phyloP scores from a whole-genome alignment of 2,113 vertebrate species.

The Callaeas wilsoni region DNA sequence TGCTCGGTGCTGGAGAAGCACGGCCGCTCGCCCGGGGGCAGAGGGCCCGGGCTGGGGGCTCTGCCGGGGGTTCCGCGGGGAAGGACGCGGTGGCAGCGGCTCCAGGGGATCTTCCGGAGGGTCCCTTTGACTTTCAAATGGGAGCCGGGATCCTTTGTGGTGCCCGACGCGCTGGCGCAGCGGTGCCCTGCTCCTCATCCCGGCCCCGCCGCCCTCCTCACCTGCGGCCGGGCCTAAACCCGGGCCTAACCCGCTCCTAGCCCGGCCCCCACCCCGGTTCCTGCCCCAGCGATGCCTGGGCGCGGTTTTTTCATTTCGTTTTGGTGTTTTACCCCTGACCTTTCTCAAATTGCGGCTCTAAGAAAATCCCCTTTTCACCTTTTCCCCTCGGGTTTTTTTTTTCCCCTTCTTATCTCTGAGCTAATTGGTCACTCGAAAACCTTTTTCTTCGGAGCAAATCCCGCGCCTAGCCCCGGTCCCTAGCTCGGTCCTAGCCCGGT shows the following conservation, averaged over 20 bases:
- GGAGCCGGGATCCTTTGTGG: not conserved
- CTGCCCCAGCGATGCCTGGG: accelerated
- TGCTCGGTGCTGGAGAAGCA: too few species aligned
- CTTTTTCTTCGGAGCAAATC: not conserved
- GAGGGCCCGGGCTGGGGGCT: too few species aligned
- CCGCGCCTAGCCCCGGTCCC: too few species aligned
- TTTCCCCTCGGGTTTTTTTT: not conserved
- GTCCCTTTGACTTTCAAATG: conserved; percentile 44
- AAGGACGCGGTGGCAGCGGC: not conserved
- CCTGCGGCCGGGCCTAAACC: not conserved
- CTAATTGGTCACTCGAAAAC: not conserved
- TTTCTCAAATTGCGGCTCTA: not conserved
- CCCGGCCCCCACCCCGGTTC: too few species aligned
- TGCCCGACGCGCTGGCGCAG: conserved; percentile 20
- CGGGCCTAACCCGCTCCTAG: not conserved
- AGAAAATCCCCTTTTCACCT: not conserved
- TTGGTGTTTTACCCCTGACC: not conserved
- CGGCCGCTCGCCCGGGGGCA: too few species aligned
- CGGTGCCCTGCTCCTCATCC: not conserved
- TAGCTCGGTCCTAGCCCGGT: not conserved
- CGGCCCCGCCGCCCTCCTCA: not conserved
- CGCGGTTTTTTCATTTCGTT: accelerated
- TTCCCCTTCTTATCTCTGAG: not conserved
- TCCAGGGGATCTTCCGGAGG: not conserved
- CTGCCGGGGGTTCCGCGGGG: too few species aligned